phyloP scores from a whole-genome alignment of 2,888 invertebrate genomes.

The Drosophila diplacantha region DNA sequence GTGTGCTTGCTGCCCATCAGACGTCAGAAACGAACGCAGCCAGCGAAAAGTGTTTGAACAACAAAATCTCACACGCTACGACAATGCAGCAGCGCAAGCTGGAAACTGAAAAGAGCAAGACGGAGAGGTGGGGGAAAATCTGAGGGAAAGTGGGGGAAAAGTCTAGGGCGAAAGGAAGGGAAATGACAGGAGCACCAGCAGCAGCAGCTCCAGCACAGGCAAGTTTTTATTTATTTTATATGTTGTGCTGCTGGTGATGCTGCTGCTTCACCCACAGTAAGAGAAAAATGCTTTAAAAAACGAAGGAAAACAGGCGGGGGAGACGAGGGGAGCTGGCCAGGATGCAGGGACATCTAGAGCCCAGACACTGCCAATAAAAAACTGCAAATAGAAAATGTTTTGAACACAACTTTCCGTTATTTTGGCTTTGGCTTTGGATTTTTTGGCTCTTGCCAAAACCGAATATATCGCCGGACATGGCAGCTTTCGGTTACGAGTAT shows the following conservation, averaged over 20 bases:
- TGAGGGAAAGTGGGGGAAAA: neutral
- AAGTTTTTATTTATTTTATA: slow-evolving; percentile 65
- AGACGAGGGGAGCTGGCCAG: neutral
- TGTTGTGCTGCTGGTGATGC: slow-evolving; percentile 32
- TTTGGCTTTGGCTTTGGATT: slow-evolving; percentile 27
- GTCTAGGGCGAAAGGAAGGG: slow-evolving; percentile 17
- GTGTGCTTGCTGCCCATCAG: slow-evolving; percentile 44
- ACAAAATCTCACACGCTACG: slow-evolving; percentile 64
- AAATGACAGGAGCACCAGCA: slow-evolving; percentile 48
- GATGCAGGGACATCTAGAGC: slow-evolving; percentile 14
- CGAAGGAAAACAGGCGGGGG: neutral
- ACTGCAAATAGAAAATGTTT: slow-evolving; percentile 71
- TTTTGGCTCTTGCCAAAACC: slow-evolving; percentile 8
- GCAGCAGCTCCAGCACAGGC: neutral
- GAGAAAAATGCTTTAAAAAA: neutral
- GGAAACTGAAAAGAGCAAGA: slow-evolving; percentile 28
- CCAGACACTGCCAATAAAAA: slow-evolving; percentile 66
- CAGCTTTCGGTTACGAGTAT: slow-evolving; percentile 13
- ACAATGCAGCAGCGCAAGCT: slow-evolving; percentile 46
- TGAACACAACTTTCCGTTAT: slow-evolving; percentile 45
- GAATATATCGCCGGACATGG: slow-evolving; percentile 47
- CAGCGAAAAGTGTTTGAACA: slow-evolving; percentile 67
- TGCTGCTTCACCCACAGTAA: slow-evolving; percentile 22
- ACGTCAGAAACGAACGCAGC: slow-evolving; percentile 51
- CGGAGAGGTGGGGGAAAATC: neutral